phyloP scores from a whole-genome alignment of 2,888 invertebrate species.

The Xestia c-nigrum region DNA sequence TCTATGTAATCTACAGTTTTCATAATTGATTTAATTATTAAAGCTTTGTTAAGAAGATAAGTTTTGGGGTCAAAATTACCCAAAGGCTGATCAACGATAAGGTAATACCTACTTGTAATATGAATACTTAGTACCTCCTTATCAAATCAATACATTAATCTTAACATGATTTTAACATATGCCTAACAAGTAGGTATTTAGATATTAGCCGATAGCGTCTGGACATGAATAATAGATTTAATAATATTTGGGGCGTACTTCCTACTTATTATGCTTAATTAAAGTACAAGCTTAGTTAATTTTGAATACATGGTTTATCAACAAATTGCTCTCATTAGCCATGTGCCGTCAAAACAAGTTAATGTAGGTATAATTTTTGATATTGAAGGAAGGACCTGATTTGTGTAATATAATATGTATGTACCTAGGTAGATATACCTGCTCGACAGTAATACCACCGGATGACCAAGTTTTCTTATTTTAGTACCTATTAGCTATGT shows the following conservation, averaged over 20 bases:
- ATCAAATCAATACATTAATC: constrained; percentile 53
- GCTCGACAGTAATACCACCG: not conserved
- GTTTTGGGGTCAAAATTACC: not conserved
- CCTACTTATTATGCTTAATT: constrained; percentile 31
- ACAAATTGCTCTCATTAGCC: not conserved
- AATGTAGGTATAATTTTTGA: not conserved
- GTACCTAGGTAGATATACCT: not conserved
- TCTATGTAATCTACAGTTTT: not conserved
- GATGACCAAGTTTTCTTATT: not conserved
- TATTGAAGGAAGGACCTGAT: not conserved
- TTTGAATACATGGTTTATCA: constrained; percentile 7
- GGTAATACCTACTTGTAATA: constrained; percentile 25
- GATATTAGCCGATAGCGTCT: constrained; percentile 44
- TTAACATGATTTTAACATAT: constrained; percentile 36
- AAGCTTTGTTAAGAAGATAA: not conserved
- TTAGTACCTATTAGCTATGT: not conserved
- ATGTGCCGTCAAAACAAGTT: not conserved
- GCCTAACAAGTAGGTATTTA: constrained; percentile 21
- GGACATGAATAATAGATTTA: constrained; percentile 49
- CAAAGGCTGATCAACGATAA: constrained; percentile 23
- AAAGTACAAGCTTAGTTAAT: constrained; percentile 37
- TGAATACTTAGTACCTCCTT: constrained; percentile 15
- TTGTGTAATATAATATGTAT: not conserved
- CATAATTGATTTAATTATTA: not conserved
- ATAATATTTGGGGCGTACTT: constrained; percentile 17